phyloP scores from a whole-genome alignment of 1,140 invertebrate genomes.

The Drosophila mayri region DNA sequence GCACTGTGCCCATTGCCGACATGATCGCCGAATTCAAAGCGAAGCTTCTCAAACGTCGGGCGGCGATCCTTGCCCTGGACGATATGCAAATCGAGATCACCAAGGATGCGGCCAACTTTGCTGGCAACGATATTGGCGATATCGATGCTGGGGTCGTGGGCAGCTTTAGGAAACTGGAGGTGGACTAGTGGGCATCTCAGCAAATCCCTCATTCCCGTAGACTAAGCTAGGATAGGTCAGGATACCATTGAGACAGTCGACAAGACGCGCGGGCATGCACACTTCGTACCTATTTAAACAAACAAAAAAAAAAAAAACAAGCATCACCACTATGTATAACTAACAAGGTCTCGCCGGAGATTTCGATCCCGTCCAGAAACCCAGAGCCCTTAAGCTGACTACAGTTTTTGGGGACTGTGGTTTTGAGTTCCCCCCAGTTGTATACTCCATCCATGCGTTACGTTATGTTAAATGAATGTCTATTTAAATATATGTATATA shows the following conservation, averaged over 20 bases:
- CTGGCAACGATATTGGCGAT: slow-evolving; percentile 88
- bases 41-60: slow-evolving; percentile 87
- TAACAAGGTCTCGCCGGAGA: slow-evolving; percentile 21
- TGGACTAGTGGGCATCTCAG: slow-evolving; percentile 88
- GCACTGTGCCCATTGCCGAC: slow-evolving; percentile 90
- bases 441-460: slow-evolving; percentile 57
- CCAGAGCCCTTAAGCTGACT: neutral
- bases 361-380: slow-evolving; percentile 1
- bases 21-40: slow-evolving; percentile 92
- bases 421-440: slow-evolving; percentile 35
- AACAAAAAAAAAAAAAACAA: slow-evolving; percentile 1
- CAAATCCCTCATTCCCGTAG: slow-evolving; percentile 18
- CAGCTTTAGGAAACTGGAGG: slow-evolving; percentile 92
- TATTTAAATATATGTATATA: slow-evolving; percentile 65
- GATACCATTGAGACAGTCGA: slow-evolving; percentile 77
- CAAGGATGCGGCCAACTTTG: slow-evolving; percentile 87
- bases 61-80: slow-evolving; percentile 90
- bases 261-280: slow-evolving; percentile 60
- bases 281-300: slow-evolving; percentile 58
- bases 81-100: slow-evolving; percentile 92
- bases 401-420: slow-evolving; percentile 6
- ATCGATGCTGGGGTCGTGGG: slow-evolving; percentile 89
- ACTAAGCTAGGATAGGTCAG: slow-evolving; percentile 68
- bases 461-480: slow-evolving; percentile 62
- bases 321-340: slow-evolving; percentile 58